phyloP scores from a whole-genome alignment of 2,113 vertebrate species.

The Oxyruncus cristatus region DNA sequence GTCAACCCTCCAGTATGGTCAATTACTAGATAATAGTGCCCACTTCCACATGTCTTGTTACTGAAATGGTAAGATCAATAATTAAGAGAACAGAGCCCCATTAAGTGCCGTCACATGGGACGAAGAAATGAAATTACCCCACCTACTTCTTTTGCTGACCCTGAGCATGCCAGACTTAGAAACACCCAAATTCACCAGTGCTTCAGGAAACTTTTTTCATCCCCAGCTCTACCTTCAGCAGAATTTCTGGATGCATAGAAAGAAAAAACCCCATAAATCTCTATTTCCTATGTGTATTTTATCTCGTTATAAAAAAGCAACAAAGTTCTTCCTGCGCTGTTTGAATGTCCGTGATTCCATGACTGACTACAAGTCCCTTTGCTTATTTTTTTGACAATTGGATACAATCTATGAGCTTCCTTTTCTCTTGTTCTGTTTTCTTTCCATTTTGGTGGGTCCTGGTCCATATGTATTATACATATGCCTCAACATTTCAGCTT shows the following conservation, averaged over 20 bases:
- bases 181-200: neutral
- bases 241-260: neutral
- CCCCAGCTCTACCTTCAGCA: neutral
- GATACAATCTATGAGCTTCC: neutral
- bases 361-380: neutral
- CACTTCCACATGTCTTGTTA: slow-evolving; percentile 68
- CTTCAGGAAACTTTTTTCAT: neutral
- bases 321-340: neutral
- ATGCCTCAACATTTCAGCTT: neutral
- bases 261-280: neutral
- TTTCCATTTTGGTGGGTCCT: neutral
- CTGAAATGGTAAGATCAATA: slow-evolving; percentile 73
- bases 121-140: neutral
- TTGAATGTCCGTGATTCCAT: neutral
- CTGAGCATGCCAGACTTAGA: neutral
- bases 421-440: neutral
- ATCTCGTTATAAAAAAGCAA: neutral
- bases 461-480: neutral
- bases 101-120: neutral
- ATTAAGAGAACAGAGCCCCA: slow-evolving; percentile 66
- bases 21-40: slow-evolving; percentile 72
- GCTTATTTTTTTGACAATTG: neutral
- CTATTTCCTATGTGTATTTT: neutral
- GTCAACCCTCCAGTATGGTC: slow-evolving; percentile 67
- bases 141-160: neutral